Base-by-base conservation (phyloP, 2,797 vertebrate species). In the Anabas testudineus region DNA sequence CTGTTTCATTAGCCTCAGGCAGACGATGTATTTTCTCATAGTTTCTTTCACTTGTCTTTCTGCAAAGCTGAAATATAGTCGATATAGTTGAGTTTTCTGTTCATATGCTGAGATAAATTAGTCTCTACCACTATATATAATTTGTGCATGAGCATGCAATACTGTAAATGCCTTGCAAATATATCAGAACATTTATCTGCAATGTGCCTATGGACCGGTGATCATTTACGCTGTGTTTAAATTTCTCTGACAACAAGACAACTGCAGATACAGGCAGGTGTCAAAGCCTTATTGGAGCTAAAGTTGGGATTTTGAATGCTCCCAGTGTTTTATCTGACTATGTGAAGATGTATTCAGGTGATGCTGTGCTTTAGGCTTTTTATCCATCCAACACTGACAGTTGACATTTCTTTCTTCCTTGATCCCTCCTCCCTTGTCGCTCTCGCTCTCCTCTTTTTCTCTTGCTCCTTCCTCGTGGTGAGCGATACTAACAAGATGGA, bases 401-500 rank as follows among this genome's bases (percentile, higher is more conserved):
- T 4, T 8, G 14, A 10, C 24, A 13, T 16, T 9, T 19, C 18
- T 42, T 7, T 13, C 30, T 18, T 12, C 24, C 10, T 2, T 12
- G 36, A 37, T 10, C 51, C 7, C 10, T 28, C 30, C 19, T 21
- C 41, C 60, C 34, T 21, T 15, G 42, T 19, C 12, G 18, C 18
- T 18, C 16, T 18, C 14, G 10, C 15, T 7, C 2, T 30, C 42
- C 28, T 8, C 14, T 19, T 53, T 21, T 24, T 3, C 39, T 13
- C 42, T 26, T 14, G 0, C 51, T 37, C 21, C 19, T 0, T 55
- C 59, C 51, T 43, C 34, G 5, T 6, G 48, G 5, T 6, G 59
- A 69, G 54, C 5, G 54, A 69, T 47, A 53, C 71, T 49, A 74
- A 78, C 71, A 49, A 74, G 77, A 51, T 1, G 67, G 80, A 81